A percentile compares a stretch with the other conserved stretches of the same genome.
Evolutionary conservation across 92 coral and sea anemone species (phyloP).

Genomic region (Paramuricea clavata): DNA sequence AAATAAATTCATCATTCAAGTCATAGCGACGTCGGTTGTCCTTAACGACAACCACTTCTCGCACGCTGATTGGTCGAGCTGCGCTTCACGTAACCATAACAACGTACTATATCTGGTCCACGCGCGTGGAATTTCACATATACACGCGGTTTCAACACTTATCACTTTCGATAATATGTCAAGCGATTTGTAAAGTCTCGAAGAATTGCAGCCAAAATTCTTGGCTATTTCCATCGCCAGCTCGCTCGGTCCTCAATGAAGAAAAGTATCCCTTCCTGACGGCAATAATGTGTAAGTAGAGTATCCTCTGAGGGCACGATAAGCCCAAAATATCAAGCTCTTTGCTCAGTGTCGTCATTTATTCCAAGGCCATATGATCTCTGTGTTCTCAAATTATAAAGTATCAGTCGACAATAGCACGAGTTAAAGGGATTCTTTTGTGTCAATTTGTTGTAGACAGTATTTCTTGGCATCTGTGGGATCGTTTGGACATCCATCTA

Average conservation of each 20-base stretch:
- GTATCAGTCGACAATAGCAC: conserved; percentile 11
- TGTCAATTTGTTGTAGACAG: not conserved
- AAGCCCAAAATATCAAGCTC: not conserved
- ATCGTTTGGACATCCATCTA: not conserved
- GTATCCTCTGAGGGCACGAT: not conserved
- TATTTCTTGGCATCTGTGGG: not conserved
- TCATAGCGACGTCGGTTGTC: conserved; percentile 42
- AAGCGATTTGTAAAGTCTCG: not conserved
- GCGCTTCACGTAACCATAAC: conserved; percentile 43
- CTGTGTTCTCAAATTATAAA: conserved; percentile 16
- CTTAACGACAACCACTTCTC: conserved; percentile 15
- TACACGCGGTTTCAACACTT: conserved; percentile 36
- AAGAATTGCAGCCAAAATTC: not conserved
- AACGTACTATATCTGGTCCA: conserved; percentile 2
- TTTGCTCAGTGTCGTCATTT: conserved; percentile 13
- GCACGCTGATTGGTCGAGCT: conserved; percentile 27
- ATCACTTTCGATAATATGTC: conserved; percentile 42
- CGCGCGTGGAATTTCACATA: conserved; percentile 37
- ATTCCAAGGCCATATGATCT: conserved; percentile 14
- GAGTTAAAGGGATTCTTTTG: not conserved
- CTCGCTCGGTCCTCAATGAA: not conserved
- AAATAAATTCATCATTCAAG: conserved; percentile 38
- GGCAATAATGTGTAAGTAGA: conserved; percentile 12
- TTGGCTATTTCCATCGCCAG: not conserved
- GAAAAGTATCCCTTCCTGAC: not conserved